Percentiles rank a stretch among this genome's conserved stretches.
Conservation (phyloP, 2,888 invertebrate genomes). For the Acleris cristana region DNA sequence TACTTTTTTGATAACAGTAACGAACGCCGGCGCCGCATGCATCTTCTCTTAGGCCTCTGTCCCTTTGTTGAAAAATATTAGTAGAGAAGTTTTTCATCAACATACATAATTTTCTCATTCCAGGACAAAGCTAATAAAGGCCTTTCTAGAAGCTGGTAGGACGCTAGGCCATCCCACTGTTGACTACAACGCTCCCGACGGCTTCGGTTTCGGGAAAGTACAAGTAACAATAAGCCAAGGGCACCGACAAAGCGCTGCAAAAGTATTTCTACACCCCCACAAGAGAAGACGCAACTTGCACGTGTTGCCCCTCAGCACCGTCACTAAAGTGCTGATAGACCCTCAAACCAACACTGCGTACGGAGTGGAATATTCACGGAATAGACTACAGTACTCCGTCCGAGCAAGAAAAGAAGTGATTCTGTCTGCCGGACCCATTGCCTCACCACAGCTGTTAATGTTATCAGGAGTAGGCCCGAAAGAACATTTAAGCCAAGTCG, state of each 20-base stretch:
- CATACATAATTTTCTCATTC: conserved; percentile 40
- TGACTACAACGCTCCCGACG: conserved; percentile 87
- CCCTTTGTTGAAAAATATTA: no score
- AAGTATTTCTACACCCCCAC: conserved; percentile 85
- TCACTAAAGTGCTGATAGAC: conserved; percentile 87
- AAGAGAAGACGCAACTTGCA: conserved; percentile 86
- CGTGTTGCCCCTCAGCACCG: conserved; percentile 86
- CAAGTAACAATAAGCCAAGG: conserved; percentile 85
- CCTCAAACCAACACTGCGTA: conserved; percentile 84
- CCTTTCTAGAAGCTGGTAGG: conserved; percentile 85
- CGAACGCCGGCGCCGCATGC: no score
- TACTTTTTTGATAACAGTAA: no score
- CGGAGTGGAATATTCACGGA: conserved; percentile 87
- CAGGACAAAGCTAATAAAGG: conserved; percentile 69
- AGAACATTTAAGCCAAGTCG: conserved; percentile 78
- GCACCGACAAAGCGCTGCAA: conserved; percentile 86
- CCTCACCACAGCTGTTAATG: conserved; percentile 95
- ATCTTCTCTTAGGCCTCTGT: no score
- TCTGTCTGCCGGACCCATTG: conserved; percentile 93
- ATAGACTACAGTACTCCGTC: conserved; percentile 73
- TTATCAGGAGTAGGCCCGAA: conserved; percentile 88
- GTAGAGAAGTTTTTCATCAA: background rate
- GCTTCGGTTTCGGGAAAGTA: conserved; percentile 86
- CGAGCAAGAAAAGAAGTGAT: conserved; percentile 91
- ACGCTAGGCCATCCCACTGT: conserved; percentile 86